Evolutionary conservation across 2,888 invertebrate genomes (phyloP), one percentile per base, ranked within the genome.

Genomic region (Halictus ligatus): DNA sequence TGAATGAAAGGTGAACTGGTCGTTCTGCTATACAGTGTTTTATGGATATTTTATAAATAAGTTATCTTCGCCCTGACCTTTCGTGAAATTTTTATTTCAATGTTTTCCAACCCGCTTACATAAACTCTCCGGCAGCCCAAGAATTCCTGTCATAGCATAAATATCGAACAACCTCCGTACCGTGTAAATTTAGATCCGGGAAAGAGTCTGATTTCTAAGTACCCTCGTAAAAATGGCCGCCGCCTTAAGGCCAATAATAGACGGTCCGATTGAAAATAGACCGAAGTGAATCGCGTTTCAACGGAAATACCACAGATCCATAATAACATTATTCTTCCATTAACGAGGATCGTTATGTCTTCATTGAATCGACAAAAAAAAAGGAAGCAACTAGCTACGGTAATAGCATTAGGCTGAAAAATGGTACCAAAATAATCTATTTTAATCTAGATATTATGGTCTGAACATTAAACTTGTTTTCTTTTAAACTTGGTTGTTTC

Each of bases 211-310:
- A 81, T 83, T 81, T 83, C 82, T 83, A 83, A 75, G 83, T 82
- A 72, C 58, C 50, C 40, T 82, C 50, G 81, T 83, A 83, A 83
- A 83, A 83, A 82, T 82, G 82, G 82, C 83, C 13, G 82, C 83
- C 83, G 75, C 60, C 58, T 81, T 58, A 48, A 58, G 48, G 71
- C 82, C 83, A 82, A 75, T 83, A 83, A 83, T 83, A 83, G 82
- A 72, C n/a, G 82, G 43, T n/a, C 71, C 12, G 75, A 74, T 82
- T 82, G 81, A 83, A 83, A 83, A 83, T 83, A 83, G 50, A 75
- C 58, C 60, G 48, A 82, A 75, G 40, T 64, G 50, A 73, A 25
- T 83, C 50, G 75, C 75, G 58, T 48, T 46, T 72, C 82, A 15
- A 21, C 60, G 35, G 40, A 58, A 50, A 75, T 29, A 60, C 60